phyloP scores from a whole-genome alignment of 2,888 invertebrate species.

The Zaprionus bogoriensis region DNA sequence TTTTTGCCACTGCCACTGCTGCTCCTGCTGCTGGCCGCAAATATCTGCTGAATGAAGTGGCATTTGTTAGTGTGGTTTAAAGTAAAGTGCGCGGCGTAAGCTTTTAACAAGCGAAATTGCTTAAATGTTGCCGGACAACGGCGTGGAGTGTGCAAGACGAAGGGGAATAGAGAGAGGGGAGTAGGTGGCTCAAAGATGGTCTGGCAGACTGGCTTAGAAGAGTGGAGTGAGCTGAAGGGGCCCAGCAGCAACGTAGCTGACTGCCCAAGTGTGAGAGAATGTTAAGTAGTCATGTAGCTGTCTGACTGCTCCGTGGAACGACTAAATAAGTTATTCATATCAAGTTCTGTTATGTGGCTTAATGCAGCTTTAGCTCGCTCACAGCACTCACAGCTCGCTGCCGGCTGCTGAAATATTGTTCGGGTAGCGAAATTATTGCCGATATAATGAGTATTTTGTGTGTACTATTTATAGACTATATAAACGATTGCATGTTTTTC shows the following conservation, averaged over 20 bases:
- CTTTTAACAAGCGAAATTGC: slow-evolving; percentile 73
- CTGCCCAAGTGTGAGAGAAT: slow-evolving; percentile 41
- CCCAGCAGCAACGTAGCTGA: neutral
- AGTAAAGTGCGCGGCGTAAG: slow-evolving; percentile 73
- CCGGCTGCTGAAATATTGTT: neutral
- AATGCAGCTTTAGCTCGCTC: slow-evolving; percentile 41
- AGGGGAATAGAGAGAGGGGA: neutral
- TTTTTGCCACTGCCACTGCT: slow-evolving; percentile 22
- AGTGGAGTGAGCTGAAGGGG: slow-evolving; percentile 8
- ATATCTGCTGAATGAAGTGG: slow-evolving; percentile 77
- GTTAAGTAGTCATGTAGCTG: slow-evolving; percentile 55
- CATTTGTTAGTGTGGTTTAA: slow-evolving; percentile 72
- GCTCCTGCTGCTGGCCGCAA: slow-evolving; percentile 60
- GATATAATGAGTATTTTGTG: too few species aligned
- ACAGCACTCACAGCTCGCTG: too few species aligned
- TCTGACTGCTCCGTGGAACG: slow-evolving; percentile 16
- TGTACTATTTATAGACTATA: too few species aligned
- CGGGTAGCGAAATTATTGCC: neutral
- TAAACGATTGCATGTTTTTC: too few species aligned
- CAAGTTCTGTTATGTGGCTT: slow-evolving; percentile 55
- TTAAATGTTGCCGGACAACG: slow-evolving; percentile 61
- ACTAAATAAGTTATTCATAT: slow-evolving; percentile 60
- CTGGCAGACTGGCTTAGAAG: slow-evolving; percentile 41
- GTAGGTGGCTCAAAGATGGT: neutral
- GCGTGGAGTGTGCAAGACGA: too few species aligned